These are phyloP conservation scores for Heliopora coerulea DNA, from an alignment of 92 coral and sea anemone genomes.

Conservation along the genomic window DNA sequence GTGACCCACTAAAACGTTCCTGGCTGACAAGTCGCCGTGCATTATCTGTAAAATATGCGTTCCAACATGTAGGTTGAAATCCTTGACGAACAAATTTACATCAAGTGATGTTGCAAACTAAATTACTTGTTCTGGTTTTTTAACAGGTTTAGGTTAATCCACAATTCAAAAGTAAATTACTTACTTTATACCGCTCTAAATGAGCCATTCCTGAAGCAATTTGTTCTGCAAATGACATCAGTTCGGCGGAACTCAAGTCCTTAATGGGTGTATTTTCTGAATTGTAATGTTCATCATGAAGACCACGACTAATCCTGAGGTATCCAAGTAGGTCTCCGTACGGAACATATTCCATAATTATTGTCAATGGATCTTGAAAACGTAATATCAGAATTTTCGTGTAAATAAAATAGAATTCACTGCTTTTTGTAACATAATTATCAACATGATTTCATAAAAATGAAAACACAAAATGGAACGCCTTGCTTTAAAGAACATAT, in stretches of 20 bases:
- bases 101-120: too few species aligned
- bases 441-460: too few species aligned
- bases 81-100: too few species aligned
- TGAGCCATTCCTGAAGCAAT: slow-evolving; percentile 65
- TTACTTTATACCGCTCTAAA: slow-evolving; percentile 53
- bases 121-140: too few species aligned
- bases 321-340: slow-evolving; percentile 66
- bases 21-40: slow-evolving; percentile 35
- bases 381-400: background rate
- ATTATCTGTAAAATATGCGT: slow-evolving; percentile 18
- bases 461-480: too few species aligned
- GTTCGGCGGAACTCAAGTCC: slow-evolving; percentile 54
- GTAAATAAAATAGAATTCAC: too few species aligned
- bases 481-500: too few species aligned
- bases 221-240: slow-evolving; percentile 60
- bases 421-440: too few species aligned
- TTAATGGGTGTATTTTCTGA: slow-evolving; percentile 44
- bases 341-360: slow-evolving; percentile 58
- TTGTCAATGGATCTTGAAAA: slow-evolving; percentile 52
- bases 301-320: slow-evolving; percentile 60
- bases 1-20: slow-evolving; percentile 33
- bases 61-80: too few species aligned
- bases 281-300: slow-evolving; percentile 54
- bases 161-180: slow-evolving; percentile 10
- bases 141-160: too few species aligned